Conservation (phyloP, 35 echinoderm and acorn worm species). For the Strongylocentrotus purpuratus region DNA sequence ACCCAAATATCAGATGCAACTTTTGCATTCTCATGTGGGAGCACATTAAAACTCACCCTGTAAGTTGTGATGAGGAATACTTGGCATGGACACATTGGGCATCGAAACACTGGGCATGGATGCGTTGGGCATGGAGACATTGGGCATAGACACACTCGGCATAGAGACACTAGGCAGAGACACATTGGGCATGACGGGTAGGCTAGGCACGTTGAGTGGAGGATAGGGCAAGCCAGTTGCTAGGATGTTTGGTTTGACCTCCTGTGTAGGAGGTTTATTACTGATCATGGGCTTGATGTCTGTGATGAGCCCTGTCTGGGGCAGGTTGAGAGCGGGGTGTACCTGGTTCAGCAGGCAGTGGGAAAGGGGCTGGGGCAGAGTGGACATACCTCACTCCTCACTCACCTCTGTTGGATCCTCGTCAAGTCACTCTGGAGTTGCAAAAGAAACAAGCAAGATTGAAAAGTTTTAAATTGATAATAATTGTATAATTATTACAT, state of each 20-base stretch:
- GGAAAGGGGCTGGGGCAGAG: slow-evolving; percentile 42
- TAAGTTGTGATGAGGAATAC: background rate
- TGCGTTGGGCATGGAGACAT: background rate
- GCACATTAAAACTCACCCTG: background rate
- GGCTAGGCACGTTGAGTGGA: slow-evolving; percentile 42
- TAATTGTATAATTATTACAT: too few species aligned
- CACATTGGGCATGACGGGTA: slow-evolving; percentile 19
- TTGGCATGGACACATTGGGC: background rate
- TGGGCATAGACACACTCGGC: background rate
- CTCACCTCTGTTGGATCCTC: background rate
- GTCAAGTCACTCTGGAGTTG: background rate
- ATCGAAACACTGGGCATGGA: background rate
- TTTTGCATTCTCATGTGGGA: too few species aligned
- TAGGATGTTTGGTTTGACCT: slow-evolving; percentile 34
- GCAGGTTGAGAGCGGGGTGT: background rate
- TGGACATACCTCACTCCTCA: slow-evolving; percentile 28
- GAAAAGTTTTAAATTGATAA: too few species aligned
- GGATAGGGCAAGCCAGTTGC: background rate
- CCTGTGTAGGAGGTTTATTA: slow-evolving; percentile 7
- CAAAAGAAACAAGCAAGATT: background rate
- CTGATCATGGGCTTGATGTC: slow-evolving; percentile 51
- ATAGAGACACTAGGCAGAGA: slow-evolving; percentile 16
- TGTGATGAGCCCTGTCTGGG: background rate
- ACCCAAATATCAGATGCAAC: too few species aligned
- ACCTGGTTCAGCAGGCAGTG: slow-evolving; percentile 47